Evolutionary conservation across 2,797 vertebrate species (phyloP), one percentile per base, ranked within the genome.

Genomic region (Ataeniobius toweri): DNA sequence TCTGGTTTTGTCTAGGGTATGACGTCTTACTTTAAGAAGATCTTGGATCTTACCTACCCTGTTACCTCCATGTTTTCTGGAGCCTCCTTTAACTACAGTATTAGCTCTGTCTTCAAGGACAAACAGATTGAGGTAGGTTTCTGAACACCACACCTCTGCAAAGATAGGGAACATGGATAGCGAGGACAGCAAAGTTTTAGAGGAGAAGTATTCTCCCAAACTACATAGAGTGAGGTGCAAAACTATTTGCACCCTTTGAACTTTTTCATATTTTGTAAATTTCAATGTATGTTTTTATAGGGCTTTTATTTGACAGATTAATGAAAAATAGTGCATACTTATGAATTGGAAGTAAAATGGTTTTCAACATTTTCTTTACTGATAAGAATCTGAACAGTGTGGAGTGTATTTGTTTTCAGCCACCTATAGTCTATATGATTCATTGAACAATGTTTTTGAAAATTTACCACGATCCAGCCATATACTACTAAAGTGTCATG

Each of bases 11-110:
- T 78, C 61, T 85, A 98, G 98, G 96, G 95, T 3, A 97, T 98
- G 96, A 97, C 95, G 0, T 98, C 96, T 0, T 90, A 97, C 89
- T 94, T 96, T 80, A 98, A 96, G 93, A 96, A 96, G 20, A 92
- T 98, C 44, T 88, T 98, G 36, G 98, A 99, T 88, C 88, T 99
- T 93, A 99, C 98, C 0, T 99, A 99, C 82, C 98, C 98, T 0
- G 94, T 98, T 79, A 99, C 98, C 10, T 98, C 98, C 41, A 97
- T 98, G 97, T 99, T 99, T 90, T 97, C 97, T 2, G 97, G 97
- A 71, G 96, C 97, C 0, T 94, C 97, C 80, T 98, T 99, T 87
- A 98, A 98, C 93, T 96, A 91, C 12, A 91, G 96, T 89, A 85
- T 98, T 83, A 93, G 94, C 82, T 89, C 93, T 16, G 85, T 97